A percentile compares a stretch with the other conserved stretches of the same genome.
Conservation (phyloP, 64 coral and sea anemone genomes). For the Actinia equina region DNA sequence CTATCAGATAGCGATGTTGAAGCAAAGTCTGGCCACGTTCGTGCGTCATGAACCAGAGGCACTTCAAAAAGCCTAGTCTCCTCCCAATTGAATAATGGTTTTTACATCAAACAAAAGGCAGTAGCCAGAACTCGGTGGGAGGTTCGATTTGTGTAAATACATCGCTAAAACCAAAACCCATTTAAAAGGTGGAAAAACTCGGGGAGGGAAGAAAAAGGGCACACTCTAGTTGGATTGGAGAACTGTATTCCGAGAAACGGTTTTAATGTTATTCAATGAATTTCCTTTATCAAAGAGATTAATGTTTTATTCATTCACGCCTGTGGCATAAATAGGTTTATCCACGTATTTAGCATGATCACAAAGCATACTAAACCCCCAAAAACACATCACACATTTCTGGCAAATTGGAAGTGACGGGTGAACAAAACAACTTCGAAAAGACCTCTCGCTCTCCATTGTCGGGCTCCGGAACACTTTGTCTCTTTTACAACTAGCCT, state of each 20-base stretch:
- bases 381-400: constrained; percentile 9
- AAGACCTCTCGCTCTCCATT: not conserved
- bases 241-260: no score
- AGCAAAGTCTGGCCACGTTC: constrained; percentile 9
- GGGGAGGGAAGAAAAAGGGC: not conserved
- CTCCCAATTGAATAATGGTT: constrained; percentile 14
- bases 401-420: constrained; percentile 31
- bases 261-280: not conserved
- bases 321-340: constrained; percentile 38
- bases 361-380: constrained; percentile 25
- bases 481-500: not conserved
- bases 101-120: constrained; percentile 16
- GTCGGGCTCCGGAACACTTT: not conserved
- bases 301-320: constrained; percentile 54
- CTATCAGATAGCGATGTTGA: constrained; percentile 10
- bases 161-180: not conserved
- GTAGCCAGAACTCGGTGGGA: constrained; percentile 11
- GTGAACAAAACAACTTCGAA: constrained; percentile 11
- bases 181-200: constrained; percentile 10
- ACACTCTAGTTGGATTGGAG: not conserved
- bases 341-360: constrained; percentile 34
- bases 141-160: constrained; percentile 9
- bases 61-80: not conserved
- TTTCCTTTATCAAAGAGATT: constrained; percentile 7
- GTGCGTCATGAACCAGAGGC: constrained; percentile 7